Conservation (phyloP, 2,797 vertebrate species). For the Alexandromys oeconomus region DNA sequence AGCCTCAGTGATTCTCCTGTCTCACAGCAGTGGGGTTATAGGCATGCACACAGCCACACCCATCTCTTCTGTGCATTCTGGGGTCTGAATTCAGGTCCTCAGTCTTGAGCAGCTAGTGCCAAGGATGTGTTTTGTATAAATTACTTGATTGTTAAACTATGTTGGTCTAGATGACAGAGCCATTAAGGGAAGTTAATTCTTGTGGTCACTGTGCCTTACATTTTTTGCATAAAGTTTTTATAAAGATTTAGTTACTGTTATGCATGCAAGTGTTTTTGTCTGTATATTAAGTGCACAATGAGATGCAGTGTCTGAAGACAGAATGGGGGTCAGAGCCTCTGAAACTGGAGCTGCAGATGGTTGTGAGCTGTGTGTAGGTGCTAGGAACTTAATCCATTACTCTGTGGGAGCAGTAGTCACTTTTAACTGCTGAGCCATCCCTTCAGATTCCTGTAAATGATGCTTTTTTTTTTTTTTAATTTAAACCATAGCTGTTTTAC, state of each 20-base stretch:
- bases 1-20: neutral
- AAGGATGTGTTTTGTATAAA: neutral
- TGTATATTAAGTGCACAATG: neutral
- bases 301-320: neutral
- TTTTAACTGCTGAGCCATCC: neutral
- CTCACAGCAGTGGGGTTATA: neutral
- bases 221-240: neutral
- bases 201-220: neutral
- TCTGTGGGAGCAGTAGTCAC: neutral
- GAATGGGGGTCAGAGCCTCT: neutral
- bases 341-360: neutral
- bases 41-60: no score
- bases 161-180: neutral
- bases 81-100: neutral
- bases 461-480: neutral
- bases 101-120: neutral
- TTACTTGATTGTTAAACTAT: neutral
- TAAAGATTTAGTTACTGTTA: neutral
- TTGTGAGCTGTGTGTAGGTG: neutral
- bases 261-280: neutral
- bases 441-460: no score
- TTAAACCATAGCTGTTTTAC: neutral
- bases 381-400: neutral
- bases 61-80: neutral
- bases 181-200: neutral